A percentile compares a stretch with the other conserved stretches of the same genome.
Conservation (phyloP, 2,113 vertebrate genomes). For the Lophotis ruficrista region DNA sequence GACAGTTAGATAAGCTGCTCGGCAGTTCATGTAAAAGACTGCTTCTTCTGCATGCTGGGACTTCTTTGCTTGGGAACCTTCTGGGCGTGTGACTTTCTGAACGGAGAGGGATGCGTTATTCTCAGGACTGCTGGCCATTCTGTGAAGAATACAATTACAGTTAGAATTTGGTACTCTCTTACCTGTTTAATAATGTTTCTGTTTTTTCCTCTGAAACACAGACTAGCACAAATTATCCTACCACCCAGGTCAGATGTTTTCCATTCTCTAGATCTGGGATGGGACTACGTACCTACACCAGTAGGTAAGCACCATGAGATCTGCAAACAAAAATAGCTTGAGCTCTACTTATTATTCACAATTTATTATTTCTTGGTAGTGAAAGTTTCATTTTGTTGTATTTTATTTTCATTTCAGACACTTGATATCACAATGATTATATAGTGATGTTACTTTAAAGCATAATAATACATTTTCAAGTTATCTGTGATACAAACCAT, state of each 20-base stretch:
- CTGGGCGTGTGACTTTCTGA: constrained; percentile 32
- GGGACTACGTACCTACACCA: not conserved
- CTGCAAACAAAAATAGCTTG: not conserved
- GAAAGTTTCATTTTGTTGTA: not conserved
- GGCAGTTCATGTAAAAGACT: constrained; percentile 84
- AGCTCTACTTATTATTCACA: not conserved
- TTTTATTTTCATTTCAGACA: not conserved
- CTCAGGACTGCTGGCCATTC: constrained; percentile 72
- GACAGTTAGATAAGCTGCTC: constrained; percentile 88
- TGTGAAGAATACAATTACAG: constrained; percentile 46
- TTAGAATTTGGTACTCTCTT: not conserved
- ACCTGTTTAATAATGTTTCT: not conserved
- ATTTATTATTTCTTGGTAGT: not conserved
- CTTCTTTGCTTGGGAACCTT: constrained; percentile 53
- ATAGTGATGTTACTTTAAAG: not conserved
- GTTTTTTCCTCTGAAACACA: not conserved
- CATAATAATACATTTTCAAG: not conserved
- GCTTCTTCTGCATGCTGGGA: constrained; percentile 78
- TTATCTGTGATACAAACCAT: not conserved
- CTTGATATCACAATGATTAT: not conserved
- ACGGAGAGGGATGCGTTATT: not conserved
- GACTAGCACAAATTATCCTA: not conserved
- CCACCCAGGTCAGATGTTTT: not conserved
- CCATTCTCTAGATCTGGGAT: not conserved
- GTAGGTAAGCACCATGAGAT: not conserved